Evolutionary conservation across 1,140 invertebrate species (phyloP).

Genomic region (Watersipora subatra): DNA sequence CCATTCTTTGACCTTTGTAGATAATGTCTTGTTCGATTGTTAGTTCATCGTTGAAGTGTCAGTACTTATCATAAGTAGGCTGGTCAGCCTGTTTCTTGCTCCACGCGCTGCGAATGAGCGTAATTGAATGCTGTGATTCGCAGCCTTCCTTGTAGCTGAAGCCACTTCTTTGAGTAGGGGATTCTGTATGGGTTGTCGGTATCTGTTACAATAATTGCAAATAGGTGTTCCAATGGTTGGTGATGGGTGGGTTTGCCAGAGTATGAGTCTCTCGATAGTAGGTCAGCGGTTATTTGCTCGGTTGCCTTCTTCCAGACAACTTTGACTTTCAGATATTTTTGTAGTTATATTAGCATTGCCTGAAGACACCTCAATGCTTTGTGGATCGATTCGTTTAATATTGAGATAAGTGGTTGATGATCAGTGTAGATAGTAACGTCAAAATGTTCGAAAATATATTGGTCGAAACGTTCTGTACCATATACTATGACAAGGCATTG

Average conservation of each 20-base stretch:
- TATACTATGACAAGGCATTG: slow-evolving; percentile 31
- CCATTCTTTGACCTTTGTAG: neutral
- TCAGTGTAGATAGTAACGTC: slow-evolving; percentile 21
- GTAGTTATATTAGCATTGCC: slow-evolving; percentile 26
- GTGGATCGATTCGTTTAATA: slow-evolving; percentile 27
- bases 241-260: neutral
- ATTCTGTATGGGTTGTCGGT: neutral
- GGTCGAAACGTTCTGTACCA: slow-evolving; percentile 42
- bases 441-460: slow-evolving; percentile 38
- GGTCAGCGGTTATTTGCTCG: slow-evolving; percentile 36
- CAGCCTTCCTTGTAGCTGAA: neutral
- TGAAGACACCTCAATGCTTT: slow-evolving; percentile 22
- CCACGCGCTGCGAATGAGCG: slow-evolving; percentile 8
- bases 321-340: slow-evolving; percentile 34
- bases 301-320: slow-evolving; percentile 25
- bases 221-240: neutral
- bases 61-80: slow-evolving; percentile 7
- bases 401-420: slow-evolving; percentile 24
- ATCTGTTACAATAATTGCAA: neutral
- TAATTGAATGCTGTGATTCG: slow-evolving; percentile 2
- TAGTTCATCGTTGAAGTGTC: slow-evolving; percentile 17
- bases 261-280: slow-evolving; percentile 11
- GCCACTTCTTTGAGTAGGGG: neutral
- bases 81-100: slow-evolving; percentile 8
- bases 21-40: slow-evolving; percentile 19